phyloP scores from a whole-genome alignment of 1,140 invertebrate genomes.

The Hypothenemus hampei region DNA sequence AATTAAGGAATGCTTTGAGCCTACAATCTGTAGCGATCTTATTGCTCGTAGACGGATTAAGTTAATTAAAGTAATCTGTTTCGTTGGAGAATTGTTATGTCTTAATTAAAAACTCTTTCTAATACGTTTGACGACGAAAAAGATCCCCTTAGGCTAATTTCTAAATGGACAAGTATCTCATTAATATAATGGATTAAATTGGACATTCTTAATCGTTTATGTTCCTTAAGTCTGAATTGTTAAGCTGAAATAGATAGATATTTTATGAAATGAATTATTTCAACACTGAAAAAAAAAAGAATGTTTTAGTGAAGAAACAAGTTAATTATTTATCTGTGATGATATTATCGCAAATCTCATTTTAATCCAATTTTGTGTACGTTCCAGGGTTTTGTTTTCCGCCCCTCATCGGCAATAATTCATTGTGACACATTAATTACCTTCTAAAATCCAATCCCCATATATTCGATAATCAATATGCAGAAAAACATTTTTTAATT shows the following conservation, averaged over 20 bases:
- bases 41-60: slow-evolving; percentile 2
- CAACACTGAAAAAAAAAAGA: too few relatives aligned
- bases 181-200: slow-evolving; percentile 9
- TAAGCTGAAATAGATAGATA: too few relatives aligned
- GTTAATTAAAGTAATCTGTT: slow-evolving; percentile 14
- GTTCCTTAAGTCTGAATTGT: too few relatives aligned
- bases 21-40: slow-evolving; percentile 14
- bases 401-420: slow-evolving; percentile 8
- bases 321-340: background rate
- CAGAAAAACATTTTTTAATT: slow-evolving; percentile 1
- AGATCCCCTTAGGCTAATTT: slow-evolving; percentile 1
- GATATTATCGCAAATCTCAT: slow-evolving; percentile 1
- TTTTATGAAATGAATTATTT: too few relatives aligned
- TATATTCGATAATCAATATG: slow-evolving; percentile 8
- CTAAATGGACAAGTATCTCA: slow-evolving; percentile 1
- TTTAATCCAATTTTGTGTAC: slow-evolving; percentile 2
- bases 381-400: background rate
- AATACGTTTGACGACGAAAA: background rate
- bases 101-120: slow-evolving; percentile 16
- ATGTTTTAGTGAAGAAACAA: too few relatives aligned
- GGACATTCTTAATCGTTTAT: background rate
- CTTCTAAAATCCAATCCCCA: slow-evolving; percentile 5
- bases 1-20: slow-evolving; percentile 11
- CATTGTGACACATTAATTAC: slow-evolving; percentile 21
- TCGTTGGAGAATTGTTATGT: slow-evolving; percentile 11